Evolutionary conservation across 2,888 invertebrate genomes (phyloP), one percentile per base, ranked within the genome.

Genomic region (Agrochola litura): DNA sequence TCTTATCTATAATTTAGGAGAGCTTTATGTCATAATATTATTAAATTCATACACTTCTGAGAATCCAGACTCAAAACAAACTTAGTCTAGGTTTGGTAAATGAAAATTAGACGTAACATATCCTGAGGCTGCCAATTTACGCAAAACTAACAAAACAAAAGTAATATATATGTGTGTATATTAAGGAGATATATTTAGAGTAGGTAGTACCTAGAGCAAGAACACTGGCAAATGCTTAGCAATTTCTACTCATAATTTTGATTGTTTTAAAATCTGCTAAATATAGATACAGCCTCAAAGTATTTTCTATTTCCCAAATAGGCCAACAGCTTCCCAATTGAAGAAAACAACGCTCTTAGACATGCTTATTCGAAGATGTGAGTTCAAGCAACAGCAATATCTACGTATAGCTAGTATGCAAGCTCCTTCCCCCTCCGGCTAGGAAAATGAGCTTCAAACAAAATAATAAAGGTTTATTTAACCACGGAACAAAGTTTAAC

Each of bases 381-480:
- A 52, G 14, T 58, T 58, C 25, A 49, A 61, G 60, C 67, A 68
- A 76, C 60, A 77, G 54, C 58, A 67, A 43, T 25, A 75, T 65
- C 66, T 78, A 66, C 56, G 8, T 73, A 85, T n/a, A 73, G 43
- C 77, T 12, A 73, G 41, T 75, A 85, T 41, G 49, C 79, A 10
- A 71, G 41, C 61, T 43, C 56, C 68, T 56, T 71, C 73, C 77
- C 86, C 81, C 82, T 81, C 82, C 67, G 81, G 86, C 80, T 82
- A 87, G 49, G 81, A 88, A 89, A 89, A 88, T 88, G 88, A 88
- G 81, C 85, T 84, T 87, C 85, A 86, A 89, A 89, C 87, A 88
- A 90, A 90, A 90, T 86, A 90, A 89, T 83, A 84, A 86, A 84
- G 86, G 87, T 89, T 91, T 89, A 89, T 89, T 91, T 87, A 90